Evolutionary conservation across 2,888 invertebrate species (phyloP).

Genomic region (Meghimatium bilineatum): DNA sequence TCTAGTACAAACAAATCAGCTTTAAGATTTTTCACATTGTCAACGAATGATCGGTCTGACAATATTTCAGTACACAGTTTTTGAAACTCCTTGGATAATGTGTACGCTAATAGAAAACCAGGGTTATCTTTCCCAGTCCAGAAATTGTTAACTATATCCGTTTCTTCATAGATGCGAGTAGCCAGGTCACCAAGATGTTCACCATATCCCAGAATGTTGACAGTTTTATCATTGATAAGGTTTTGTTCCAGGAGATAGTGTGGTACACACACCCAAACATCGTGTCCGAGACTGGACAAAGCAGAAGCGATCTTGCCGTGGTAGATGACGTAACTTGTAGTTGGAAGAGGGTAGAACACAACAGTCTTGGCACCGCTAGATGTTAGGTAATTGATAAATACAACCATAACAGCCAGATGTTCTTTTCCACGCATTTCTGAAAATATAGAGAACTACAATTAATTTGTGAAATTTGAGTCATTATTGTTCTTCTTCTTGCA

Average conservation of each 20-base stretch:
- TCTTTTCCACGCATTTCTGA: not conserved
- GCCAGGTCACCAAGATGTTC: constrained; percentile 17
- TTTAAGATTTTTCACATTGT: constrained; percentile 31
- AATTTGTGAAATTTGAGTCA: not conserved
- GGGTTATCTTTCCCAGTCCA: not conserved
- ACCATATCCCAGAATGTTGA: constrained; percentile 2
- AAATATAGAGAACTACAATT: not conserved
- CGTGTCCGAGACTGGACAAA: constrained; percentile 41
- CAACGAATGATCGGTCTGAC: constrained; percentile 39
- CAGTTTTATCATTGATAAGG: not conserved
- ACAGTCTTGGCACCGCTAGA: constrained; percentile 26
- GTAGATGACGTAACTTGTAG: constrained; percentile 40
- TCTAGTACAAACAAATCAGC: constrained; percentile 50
- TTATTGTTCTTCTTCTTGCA: too few species aligned
- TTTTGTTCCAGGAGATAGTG: not conserved
- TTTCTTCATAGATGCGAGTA: not conserved
- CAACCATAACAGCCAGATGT: not conserved
- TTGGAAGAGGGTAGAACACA: constrained; percentile 9
- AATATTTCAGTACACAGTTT: not conserved
- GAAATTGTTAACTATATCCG: constrained; percentile 7
- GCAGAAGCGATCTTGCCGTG: constrained; percentile 46
- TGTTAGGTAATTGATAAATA: not conserved
- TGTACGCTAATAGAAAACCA: not conserved
- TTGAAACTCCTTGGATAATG: not conserved
- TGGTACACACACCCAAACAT: constrained; percentile 28